Evolutionary conservation across 2,113 vertebrate species (phyloP), one percentile per base, ranked within the genome.

Genomic region (Phalacrocorax pelagicus): DNA sequence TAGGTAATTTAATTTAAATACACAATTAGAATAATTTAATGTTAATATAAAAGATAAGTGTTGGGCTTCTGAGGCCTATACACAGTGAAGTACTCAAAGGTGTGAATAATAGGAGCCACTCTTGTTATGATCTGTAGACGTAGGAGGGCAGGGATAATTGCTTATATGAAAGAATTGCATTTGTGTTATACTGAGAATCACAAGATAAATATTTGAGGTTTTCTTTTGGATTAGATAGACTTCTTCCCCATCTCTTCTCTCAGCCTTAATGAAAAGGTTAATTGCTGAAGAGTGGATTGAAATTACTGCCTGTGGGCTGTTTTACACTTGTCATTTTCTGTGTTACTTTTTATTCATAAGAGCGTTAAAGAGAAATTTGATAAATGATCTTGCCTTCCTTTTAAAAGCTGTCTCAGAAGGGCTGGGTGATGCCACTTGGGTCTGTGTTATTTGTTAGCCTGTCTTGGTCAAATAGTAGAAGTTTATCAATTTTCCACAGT

Each of bases 211-310:
- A 67, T 30, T 51, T 66, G 20, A 71, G 20, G 10, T 65, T 13
- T 86, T 81, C 67, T 63, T 71, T 67, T 72, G 74, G 29, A 26
- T 42, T 74, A 67, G 40, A 36, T 26, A 59, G 24, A 52, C 14
- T 38, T 79, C 57, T 34, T 55, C 38, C 29, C 32, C 52, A 24
- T 38, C 66, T 38, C 29, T 73, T 96, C 34, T 74, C 34, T 44
- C 58, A 70, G 27, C 49, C 49, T 78, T 97, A 96, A 61, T 93
- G 88, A 66, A 63, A 86, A 97, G 44, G 59, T 85, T 97, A 96
- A 93, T 94, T 97, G 84, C n/a, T 12, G 38, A 92, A 96, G 52
- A 93, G 77, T 52, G 57, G 86, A 90, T 96, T 97, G 38, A 89
- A 95, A 40, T 86, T 26, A 14, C 44, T 81, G 88, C 74, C 83